These are phyloP conservation scores for Leptinotarsa texana DNA, from an alignment of 1,140 invertebrate species.

Conservation along the genomic window DNA sequence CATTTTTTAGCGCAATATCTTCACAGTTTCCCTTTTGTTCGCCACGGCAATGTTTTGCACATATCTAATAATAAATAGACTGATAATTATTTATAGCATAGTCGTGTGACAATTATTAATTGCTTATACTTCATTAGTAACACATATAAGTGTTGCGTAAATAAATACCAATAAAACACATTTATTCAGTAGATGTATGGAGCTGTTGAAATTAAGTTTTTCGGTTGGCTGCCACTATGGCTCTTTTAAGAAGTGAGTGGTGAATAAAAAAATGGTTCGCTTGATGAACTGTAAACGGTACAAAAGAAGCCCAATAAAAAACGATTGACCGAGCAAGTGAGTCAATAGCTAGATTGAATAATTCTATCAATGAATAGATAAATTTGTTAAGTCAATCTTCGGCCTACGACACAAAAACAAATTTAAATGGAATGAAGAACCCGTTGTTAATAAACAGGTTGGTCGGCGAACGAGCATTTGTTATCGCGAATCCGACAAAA, in stretches of 20 bases:
- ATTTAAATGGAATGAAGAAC: constrained; percentile 14
- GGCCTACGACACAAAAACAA: constrained; percentile 24
- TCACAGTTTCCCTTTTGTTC: constrained; percentile 14
- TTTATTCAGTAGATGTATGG: not conserved
- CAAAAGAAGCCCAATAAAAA: constrained; percentile 23
- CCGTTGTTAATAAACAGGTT: constrained; percentile 16
- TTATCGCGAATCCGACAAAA: not conserved
- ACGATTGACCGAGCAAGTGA: constrained; percentile 17
- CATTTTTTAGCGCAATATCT: constrained; percentile 1
- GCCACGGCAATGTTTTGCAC: not conserved
- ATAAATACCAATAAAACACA: not conserved
- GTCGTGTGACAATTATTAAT: constrained; percentile 18
- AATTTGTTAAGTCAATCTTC: constrained; percentile 31
- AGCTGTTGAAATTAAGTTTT: not conserved
- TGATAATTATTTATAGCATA: constrained; percentile 13
- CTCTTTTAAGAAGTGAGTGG: too few relatives aligned
- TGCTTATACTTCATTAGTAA: constrained; percentile 13
- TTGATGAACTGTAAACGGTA: constrained; percentile 16
- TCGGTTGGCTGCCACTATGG: too few relatives aligned
- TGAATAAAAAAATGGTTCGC: too few relatives aligned
- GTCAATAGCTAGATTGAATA: constrained; percentile 27
- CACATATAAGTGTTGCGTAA: not conserved
- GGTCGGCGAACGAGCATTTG: constrained; percentile 9
- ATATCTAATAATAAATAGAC: constrained; percentile 6
- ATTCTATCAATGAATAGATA: constrained; percentile 30